Evolutionary conservation across 2,797 vertebrate genomes (phyloP).

Genomic region (Enteromius paludinosus): DNA sequence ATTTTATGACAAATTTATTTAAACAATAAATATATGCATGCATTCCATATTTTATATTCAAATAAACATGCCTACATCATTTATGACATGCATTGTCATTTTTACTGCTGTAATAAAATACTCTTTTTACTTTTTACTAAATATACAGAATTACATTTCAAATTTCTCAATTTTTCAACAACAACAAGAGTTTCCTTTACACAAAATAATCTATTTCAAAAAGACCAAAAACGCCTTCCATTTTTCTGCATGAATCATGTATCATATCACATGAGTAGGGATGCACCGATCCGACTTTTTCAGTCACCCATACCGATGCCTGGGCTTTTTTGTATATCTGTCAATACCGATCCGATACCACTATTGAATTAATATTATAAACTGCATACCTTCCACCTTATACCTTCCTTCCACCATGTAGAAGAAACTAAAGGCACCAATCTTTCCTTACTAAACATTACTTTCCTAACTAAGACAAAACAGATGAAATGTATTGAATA

Average conservation of each 20-base stretch:
- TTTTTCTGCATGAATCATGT: background rate
- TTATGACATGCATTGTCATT: background rate
- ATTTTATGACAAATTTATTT: background rate
- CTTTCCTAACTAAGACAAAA: too few species aligned
- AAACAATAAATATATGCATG: background rate
- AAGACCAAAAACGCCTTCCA: background rate
- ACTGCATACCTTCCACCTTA: too few species aligned
- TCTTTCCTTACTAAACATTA: too few species aligned
- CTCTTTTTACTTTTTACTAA: background rate
- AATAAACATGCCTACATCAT: background rate
- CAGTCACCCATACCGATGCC: too few species aligned
- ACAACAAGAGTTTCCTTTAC: background rate
- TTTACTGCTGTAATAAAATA: background rate
- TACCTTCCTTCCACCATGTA: too few species aligned
- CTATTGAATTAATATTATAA: too few species aligned
- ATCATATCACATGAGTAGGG: background rate
- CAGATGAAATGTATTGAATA: too few species aligned
- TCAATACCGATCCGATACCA: too few species aligned
- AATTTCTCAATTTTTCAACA: background rate
- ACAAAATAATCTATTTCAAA: background rate
- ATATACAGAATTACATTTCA: background rate
- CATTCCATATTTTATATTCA: background rate
- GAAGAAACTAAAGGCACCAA: too few species aligned
- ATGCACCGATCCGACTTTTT: too few species aligned
- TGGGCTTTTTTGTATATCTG: too few species aligned